Conservation (phyloP, 1,140 invertebrate species). For the Rhizoglyphus robini region DNA sequence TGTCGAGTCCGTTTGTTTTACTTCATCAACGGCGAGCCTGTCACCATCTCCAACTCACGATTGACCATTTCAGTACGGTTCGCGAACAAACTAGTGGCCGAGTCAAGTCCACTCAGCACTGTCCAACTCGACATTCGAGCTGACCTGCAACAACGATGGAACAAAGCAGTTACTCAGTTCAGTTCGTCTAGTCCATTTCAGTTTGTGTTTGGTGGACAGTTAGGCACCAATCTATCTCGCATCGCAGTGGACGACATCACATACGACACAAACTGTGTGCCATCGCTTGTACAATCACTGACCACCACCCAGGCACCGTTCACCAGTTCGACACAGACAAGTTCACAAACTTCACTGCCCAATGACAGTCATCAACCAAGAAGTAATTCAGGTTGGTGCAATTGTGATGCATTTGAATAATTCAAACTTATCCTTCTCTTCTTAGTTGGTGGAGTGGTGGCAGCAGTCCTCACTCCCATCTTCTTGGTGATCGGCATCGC, state of each 20-base stretch:
- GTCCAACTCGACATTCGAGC: background rate
- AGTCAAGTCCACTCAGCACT: background rate
- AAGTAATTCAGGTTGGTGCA: too few species aligned
- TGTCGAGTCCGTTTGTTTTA: constrained; percentile 4
- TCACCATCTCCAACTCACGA: background rate
- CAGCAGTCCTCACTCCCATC: too few species aligned
- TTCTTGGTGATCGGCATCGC: too few species aligned
- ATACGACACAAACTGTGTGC: constrained; percentile 18
- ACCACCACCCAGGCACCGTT: background rate
- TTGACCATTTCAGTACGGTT: too few species aligned
- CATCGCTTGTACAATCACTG: background rate
- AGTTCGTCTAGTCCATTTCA: background rate
- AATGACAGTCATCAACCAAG: too few species aligned
- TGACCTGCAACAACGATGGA: background rate
- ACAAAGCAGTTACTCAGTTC: background rate
- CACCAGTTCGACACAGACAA: too few species aligned
- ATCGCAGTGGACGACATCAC: constrained; percentile 24
- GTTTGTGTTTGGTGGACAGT: background rate
- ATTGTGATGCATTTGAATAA: too few species aligned
- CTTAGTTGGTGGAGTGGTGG: too few species aligned
- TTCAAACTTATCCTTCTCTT: too few species aligned
- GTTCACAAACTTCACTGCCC: too few species aligned
- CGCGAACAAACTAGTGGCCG: background rate
- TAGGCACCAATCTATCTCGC: background rate
- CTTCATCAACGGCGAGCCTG: background rate